phyloP scores from a whole-genome alignment of 2,113 vertebrate genomes.

The Nibea albiflora region DNA sequence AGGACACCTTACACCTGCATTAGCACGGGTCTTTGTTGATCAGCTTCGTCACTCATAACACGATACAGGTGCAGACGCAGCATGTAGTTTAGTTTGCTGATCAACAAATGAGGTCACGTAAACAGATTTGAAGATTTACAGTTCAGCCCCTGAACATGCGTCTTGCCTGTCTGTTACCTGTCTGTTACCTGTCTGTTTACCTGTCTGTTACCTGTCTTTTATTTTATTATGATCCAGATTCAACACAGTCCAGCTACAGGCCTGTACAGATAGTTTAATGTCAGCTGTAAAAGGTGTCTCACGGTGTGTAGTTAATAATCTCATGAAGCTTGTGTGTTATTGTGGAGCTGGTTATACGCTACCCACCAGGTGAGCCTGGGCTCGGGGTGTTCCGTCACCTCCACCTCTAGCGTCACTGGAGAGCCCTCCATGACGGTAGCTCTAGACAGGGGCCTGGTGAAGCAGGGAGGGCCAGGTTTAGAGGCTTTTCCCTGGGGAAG shows the following conservation, averaged over 20 bases:
- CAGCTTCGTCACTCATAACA: neutral
- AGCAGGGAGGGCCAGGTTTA: constrained; percentile 72
- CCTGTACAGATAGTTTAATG: neutral
- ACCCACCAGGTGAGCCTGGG: constrained; percentile 97
- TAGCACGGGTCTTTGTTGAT: neutral
- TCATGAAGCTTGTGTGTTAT: constrained; percentile 69
- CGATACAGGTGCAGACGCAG: too few species aligned
- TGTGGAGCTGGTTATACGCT: constrained; percentile 88
- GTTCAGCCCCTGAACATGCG: too few species aligned
- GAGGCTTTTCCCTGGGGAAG: constrained; percentile 68
- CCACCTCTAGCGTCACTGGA: constrained; percentile 95
- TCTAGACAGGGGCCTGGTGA: constrained; percentile 91
- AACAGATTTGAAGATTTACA: too few species aligned
- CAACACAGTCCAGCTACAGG: neutral
- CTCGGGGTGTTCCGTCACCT: constrained; percentile 93
- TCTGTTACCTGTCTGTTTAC: too few species aligned
- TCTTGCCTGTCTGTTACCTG: too few species aligned
- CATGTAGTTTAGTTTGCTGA: too few species aligned
- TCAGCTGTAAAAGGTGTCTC: neutral
- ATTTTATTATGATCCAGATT: neutral
- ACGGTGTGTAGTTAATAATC: neutral
- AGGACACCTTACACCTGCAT: constrained; percentile 4
- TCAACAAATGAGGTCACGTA: too few species aligned
- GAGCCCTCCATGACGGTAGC: constrained; percentile 91
- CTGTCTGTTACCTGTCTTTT: too few species aligned